Percentiles rank a stretch among this genome's conserved stretches.
phyloP scores from a whole-genome alignment of 2,888 invertebrate species.

The Argynnis bischoffii region DNA sequence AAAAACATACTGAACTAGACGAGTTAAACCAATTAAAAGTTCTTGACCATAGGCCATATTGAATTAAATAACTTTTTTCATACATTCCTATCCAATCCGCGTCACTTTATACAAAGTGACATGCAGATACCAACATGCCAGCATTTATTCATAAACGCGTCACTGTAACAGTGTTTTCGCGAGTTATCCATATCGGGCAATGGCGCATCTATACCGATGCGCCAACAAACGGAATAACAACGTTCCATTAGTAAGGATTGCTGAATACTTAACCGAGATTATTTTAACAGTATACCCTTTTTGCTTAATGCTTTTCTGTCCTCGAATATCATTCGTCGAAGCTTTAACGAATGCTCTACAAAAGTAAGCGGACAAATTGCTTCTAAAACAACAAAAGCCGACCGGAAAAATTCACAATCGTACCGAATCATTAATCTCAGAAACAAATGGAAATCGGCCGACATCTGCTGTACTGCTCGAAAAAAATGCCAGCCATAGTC shows the following conservation, averaged over 20 bases:
- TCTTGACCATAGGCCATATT: conserved; percentile 1
- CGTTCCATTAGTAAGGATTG: conserved; percentile 39
- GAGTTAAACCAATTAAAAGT: conserved; percentile 16
- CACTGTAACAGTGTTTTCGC: conserved; percentile 11
- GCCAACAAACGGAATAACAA: conserved; percentile 35
- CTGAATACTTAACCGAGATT: conserved; percentile 41
- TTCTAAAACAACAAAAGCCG: conserved; percentile 83
- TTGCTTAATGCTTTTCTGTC: conserved; percentile 50
- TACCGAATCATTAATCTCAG: conserved; percentile 82
- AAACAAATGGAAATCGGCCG: conserved; percentile 83
- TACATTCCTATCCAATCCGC: background rate
- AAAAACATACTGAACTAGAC: background rate
- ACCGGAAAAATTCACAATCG: conserved; percentile 83
- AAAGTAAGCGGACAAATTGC: conserved; percentile 82
- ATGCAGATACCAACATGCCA: no score
- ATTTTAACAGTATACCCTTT: conserved; percentile 38
- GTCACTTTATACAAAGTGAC: background rate
- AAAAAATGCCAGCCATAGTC: conserved; percentile 79
- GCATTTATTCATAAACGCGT: conserved; percentile 7
- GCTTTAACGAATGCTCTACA: conserved; percentile 79
- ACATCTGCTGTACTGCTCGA: conserved; percentile 80
- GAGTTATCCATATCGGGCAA: conserved; percentile 9
- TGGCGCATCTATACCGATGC: background rate
- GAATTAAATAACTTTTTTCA: conserved; percentile 7
- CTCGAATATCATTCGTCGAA: conserved; percentile 76